Evolutionary conservation across 2,797 vertebrate genomes (phyloP), one percentile per base, ranked within the genome.

Genomic region (Labeo calbasu): DNA sequence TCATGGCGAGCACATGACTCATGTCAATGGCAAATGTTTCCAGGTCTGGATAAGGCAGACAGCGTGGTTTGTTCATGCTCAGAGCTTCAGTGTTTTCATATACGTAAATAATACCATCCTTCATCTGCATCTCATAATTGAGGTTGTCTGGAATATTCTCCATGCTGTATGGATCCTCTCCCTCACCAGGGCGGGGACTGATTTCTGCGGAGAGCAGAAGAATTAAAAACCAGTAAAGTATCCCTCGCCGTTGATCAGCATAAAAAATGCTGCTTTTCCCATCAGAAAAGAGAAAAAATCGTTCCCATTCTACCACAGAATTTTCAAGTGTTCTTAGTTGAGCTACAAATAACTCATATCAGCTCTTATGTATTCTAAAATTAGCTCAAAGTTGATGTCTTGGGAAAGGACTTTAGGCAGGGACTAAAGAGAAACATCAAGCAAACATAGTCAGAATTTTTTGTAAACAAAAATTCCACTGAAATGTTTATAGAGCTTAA

Each of bases 21-120:
- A 99, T 92, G 93, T 99, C 97, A 53, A 99, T 94, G 0, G 96
- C 97, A 83, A 99, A 99, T 68, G 97, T 98, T 93, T 97, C 95
- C 14, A 99, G 92, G 94, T 99, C 97, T 0, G 97, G 98, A 85
- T 99, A 99, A 3, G 98, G 98, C 61, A 99, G 93, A 81, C 93
- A 95, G 91, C 92, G 95, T 8, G 97, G 96, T 81, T 92, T 92
- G 86, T 92, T 88, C 61, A 95, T 92, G 88, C 94, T 92, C 93
- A 95, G 94, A 76, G 94, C 93, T 40, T 93, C 91, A 6, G 92
- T 89, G 40, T 91, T 92, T n/a, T 97, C 93, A 48, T 97, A 99
- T 84, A 99, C 95, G 6, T 97, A 93, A 36, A 97, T 90, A 81
- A 99, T 96, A 28, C 98, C 98, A 0, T 95, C 96, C 84, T 95